Evolutionary conservation across 1,140 invertebrate genomes (phyloP), one percentile per base, ranked within the genome.

Genomic region (Drosophila asahinai): DNA sequence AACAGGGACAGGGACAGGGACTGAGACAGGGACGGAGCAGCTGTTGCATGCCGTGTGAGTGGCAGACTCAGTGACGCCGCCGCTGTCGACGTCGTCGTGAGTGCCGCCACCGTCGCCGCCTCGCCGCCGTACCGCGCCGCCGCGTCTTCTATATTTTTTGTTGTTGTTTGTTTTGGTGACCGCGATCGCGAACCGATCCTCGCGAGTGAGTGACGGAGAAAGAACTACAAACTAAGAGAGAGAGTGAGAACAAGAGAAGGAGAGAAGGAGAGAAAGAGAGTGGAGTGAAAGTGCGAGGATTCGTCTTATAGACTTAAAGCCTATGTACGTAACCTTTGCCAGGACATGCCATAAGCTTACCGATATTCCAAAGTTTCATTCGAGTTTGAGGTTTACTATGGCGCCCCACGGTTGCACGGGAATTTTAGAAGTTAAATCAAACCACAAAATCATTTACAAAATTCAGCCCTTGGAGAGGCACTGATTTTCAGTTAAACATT

Each of bases 31-130:
- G 38, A 48, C 30, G 49, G 83, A 76, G 83, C 83, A 86, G 83
- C 83, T 86, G 83, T 86, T 86, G 83, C 83, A 86, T 86, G 83
- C 83, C 62, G 65, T 62, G 54, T 42, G 40, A 45, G 73, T 73
- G 81, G 72, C 83, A 86, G 83, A 86, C 83, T 73, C 27, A 80
- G 80, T 86, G 83, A 87, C 83, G 83, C 83, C 83, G 81, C 52
- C 73, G 81, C 30, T 54, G 47, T 30, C 19, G 72, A 74, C 57
- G 52, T 83, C 80, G 54, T 60, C 80, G 54, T 60, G 70, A 48
- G 49, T 61, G 61, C 57, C 63, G 64, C 25, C 65, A 55, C 48
- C 42, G 52, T 19, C 7, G 19, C 14, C 43, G 77, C 51, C 38
- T 30, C 61, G 60, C 48, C 42, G 47, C 27, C 5, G 19, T 11